Percentiles rank a stretch among this genome's conserved stretches.
phyloP scores from a whole-genome alignment of 2,797 vertebrate genomes.

The Lagocephalus sceleratus region DNA sequence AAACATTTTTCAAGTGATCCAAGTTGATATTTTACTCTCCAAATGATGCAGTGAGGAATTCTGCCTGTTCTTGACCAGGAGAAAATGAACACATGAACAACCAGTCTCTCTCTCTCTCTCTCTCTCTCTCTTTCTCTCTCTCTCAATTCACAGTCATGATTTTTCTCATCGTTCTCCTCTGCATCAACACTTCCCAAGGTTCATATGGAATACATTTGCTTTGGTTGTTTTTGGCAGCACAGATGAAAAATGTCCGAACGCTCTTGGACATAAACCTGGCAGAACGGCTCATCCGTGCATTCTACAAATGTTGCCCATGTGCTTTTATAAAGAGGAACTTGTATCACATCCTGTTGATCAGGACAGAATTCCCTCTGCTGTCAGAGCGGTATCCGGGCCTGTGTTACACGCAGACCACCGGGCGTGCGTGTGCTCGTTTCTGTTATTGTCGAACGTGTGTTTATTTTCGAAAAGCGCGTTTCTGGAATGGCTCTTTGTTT shows the following conservation, averaged over 20 bases:
- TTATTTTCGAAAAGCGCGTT: constrained; percentile 9
- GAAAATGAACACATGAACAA: too few relatives aligned
- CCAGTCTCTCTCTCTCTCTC: too few relatives aligned
- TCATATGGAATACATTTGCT: constrained; percentile 16
- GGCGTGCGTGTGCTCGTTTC: neutral
- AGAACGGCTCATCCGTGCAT: constrained; percentile 10
- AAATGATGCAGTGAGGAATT: too few relatives aligned
- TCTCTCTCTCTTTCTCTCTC: too few relatives aligned
- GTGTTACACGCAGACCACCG: constrained; percentile 1
- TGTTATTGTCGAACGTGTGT: constrained; percentile 8
- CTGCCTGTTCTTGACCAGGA: too few relatives aligned
- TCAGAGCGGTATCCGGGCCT: constrained; percentile 24
- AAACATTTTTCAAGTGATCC: too few relatives aligned
- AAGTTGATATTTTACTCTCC: too few relatives aligned
- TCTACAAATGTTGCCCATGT: constrained; percentile 12
- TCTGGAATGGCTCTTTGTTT: constrained; percentile 40
- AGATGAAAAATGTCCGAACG: constrained; percentile 5
- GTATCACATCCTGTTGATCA: constrained; percentile 61
- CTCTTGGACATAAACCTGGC: constrained; percentile 1
- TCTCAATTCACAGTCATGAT: too few relatives aligned
- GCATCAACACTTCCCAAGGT: constrained; percentile 3
- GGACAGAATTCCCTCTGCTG: constrained; percentile 31
- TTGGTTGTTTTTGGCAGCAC: constrained; percentile 17
- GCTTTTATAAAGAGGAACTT: constrained; percentile 29
- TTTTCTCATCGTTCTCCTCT: neutral